Conservation (phyloP, 2,888 invertebrate genomes). For the Gasteruption jaculator region DNA sequence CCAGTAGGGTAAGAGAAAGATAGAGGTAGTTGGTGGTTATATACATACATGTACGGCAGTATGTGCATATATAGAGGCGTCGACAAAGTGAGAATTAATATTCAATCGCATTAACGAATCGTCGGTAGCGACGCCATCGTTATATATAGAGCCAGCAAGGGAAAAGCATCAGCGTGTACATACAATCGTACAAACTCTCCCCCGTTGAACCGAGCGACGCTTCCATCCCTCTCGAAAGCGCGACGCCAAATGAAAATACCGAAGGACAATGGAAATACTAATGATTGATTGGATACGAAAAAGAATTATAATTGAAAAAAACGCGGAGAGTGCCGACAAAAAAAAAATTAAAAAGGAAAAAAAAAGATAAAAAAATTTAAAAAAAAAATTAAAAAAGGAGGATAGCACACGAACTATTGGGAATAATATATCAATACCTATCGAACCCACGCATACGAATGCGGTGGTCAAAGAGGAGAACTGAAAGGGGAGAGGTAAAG, state of each 20-base stretch:
- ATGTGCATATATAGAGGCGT: conserved; percentile 22
- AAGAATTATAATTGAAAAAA: conserved; percentile 53
- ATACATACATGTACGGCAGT: too few species aligned
- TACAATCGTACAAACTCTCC: conserved; percentile 11
- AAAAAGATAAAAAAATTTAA: conserved; percentile 7
- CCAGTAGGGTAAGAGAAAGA: too few species aligned
- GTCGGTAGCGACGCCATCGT: conserved; percentile 43
- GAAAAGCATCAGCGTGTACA: conserved; percentile 8
- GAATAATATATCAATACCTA: conserved; percentile 53
- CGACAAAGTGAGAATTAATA: conserved; percentile 47
- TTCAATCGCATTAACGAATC: conserved; percentile 50
- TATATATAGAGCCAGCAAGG: conserved; percentile 27
- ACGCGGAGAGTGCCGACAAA: conserved; percentile 42
- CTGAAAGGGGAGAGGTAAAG: conserved; percentile 10
- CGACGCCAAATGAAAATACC: conserved; percentile 52
- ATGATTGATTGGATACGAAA: conserved; percentile 53
- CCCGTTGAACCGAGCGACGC: conserved; percentile 20
- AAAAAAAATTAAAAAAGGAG: conserved; percentile 10
- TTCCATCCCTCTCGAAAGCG: conserved; percentile 35
- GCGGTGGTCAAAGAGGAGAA: conserved; percentile 29
- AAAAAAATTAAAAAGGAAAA: conserved; percentile 28
- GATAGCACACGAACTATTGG: conserved; percentile 49
- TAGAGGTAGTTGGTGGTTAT: too few species aligned
- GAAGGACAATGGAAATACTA: conserved; percentile 53
- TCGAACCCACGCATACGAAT: conserved; percentile 52